A percentile compares a stretch with the other conserved stretches of the same genome.
Evolutionary conservation across 2,113 vertebrate genomes (phyloP).

Genomic region (Sturnira hondurensis): DNA sequence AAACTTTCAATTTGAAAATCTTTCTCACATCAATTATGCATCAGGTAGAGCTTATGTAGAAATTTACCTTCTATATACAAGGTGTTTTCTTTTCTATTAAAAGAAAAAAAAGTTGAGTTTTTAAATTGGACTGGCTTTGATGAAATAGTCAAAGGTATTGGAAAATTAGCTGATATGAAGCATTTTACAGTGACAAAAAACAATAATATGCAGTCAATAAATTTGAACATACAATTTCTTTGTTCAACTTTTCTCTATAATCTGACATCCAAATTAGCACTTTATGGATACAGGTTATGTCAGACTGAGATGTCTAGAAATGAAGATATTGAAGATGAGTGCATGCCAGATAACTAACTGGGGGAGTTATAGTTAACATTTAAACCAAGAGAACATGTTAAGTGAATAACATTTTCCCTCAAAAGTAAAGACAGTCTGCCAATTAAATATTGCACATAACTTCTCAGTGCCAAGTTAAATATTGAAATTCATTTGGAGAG

Average conservation of each 20-base stretch:
- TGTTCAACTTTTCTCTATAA: background rate
- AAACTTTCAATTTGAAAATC: background rate
- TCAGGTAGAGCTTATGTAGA: background rate
- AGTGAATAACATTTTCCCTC: background rate
- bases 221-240: background rate
- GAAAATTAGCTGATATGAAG: background rate
- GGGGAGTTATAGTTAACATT: background rate
- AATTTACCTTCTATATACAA: background rate
- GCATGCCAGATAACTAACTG: background rate
- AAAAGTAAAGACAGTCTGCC: background rate
- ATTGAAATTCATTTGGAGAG: background rate
- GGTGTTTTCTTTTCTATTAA: background rate
- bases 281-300: background rate
- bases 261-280: background rate
- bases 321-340: background rate
- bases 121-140: background rate
- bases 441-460: background rate
- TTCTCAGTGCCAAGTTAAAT: background rate
- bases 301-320: background rate
- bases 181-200: background rate
- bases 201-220: background rate
- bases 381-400: background rate
- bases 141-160: background rate
- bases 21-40: background rate
- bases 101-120: background rate